Evolutionary conservation across 2,888 invertebrate genomes (phyloP).

Genomic region (Acronicta alni): DNA sequence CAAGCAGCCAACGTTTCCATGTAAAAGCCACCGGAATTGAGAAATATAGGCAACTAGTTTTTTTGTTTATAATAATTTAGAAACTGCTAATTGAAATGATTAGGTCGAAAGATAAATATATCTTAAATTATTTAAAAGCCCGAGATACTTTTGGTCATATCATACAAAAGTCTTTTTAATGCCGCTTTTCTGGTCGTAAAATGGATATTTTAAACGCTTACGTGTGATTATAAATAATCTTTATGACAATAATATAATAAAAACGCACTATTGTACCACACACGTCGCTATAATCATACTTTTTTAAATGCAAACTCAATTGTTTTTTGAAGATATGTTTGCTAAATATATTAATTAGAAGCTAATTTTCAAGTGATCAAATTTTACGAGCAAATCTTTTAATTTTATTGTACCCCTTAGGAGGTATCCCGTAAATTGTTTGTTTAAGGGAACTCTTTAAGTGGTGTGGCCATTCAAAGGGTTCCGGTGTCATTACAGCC

Average conservation of each 20-base stretch:
- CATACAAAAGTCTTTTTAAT: conserved; percentile 26
- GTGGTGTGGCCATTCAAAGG: conserved; percentile 74
- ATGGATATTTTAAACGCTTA: conserved; percentile 26
- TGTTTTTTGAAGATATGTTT: conserved; percentile 8
- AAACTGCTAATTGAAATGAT: neutral
- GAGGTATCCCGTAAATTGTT: conserved; percentile 59
- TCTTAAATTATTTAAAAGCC: conserved; percentile 17
- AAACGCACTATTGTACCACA: conserved; percentile 37
- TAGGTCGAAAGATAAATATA: conserved; percentile 17
- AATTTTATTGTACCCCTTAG: conserved; percentile 56
- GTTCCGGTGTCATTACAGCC: conserved; percentile 82
- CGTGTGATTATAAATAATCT: conserved; percentile 35
- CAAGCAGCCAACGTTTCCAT: conserved; percentile 62
- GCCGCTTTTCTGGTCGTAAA: conserved; percentile 33
- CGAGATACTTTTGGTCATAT: conserved; percentile 2
- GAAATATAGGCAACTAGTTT: neutral
- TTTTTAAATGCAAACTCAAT: conserved; percentile 26
- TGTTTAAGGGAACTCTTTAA: conserved; percentile 66
- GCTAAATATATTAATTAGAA: conserved; percentile 32
- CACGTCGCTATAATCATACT: conserved; percentile 23
- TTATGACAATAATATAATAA: conserved; percentile 43
- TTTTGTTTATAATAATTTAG: neutral
- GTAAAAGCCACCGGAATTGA: conserved; percentile 38
- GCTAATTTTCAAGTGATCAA: conserved; percentile 36
- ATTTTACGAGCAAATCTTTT: conserved; percentile 45